A percentile compares a stretch with the other conserved stretches of the same genome.
phyloP scores from a whole-genome alignment of 2,888 invertebrate species.

The Hirtodrosophila histrioides region DNA sequence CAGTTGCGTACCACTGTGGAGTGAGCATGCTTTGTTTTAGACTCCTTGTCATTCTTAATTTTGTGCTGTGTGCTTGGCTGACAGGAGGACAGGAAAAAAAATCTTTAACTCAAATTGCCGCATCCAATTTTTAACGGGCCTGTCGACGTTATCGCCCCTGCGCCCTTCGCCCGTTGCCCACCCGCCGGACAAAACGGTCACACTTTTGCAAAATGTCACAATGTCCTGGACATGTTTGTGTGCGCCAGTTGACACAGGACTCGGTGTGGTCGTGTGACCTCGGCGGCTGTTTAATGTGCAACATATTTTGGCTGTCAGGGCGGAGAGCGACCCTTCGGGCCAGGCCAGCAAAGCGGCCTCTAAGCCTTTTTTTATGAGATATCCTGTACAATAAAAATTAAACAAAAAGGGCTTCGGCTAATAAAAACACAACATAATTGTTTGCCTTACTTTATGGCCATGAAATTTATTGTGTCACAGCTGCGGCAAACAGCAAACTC shows the following conservation, averaged over 20 bases:
- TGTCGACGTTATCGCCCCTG: constrained; percentile 6
- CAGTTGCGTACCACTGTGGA: constrained; percentile 41
- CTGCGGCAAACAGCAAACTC: not conserved
- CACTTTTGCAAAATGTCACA: constrained; percentile 70
- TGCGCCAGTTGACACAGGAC: constrained; percentile 23
- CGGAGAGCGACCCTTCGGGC: constrained; percentile 14
- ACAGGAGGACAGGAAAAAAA: constrained; percentile 45
- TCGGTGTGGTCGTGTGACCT: constrained; percentile 6
- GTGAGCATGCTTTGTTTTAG: constrained; percentile 26
- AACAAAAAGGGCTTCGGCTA: constrained; percentile 36
- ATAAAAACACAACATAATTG: constrained; percentile 64
- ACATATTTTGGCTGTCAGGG: constrained; percentile 65
- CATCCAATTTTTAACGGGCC: constrained; percentile 61
- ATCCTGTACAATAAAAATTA: constrained; percentile 44
- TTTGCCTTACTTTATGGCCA: constrained; percentile 21
- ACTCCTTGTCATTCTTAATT: constrained; percentile 75
- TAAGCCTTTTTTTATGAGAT: constrained; percentile 49
- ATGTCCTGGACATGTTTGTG: constrained; percentile 46
- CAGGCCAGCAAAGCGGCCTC: not conserved
- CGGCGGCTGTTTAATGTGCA: constrained; percentile 51
- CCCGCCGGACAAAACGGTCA: constrained; percentile 66
- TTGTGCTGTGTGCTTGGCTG: constrained; percentile 28
- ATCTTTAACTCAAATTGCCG: constrained; percentile 67
- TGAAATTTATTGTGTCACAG: constrained; percentile 13
- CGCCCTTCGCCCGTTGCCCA: too few relatives aligned